phyloP scores from a whole-genome alignment of 2,888 invertebrate genomes.

The Cephus pulcher region DNA sequence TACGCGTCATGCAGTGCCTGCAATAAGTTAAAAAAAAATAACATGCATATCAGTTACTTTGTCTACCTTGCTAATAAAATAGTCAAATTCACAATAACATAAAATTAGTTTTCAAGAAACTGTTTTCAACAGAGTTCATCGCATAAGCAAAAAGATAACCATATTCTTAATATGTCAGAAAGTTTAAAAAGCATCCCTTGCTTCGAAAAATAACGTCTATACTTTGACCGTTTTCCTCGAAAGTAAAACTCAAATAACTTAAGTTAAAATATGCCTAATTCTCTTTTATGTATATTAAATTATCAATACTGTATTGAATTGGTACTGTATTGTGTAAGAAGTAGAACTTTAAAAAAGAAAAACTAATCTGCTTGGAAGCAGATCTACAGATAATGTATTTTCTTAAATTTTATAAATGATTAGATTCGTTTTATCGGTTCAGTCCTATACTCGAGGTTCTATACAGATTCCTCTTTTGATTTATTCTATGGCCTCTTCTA shows the following conservation, averaged over 20 bases:
- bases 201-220: neutral
- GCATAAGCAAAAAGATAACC: neutral
- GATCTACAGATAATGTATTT: neutral
- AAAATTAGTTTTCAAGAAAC: neutral
- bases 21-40: neutral
- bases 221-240: neutral
- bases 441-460: neutral
- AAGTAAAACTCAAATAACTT: neutral
- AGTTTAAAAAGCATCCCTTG: too few species aligned
- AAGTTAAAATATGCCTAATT: neutral
- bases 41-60: slow-evolving; percentile 11
- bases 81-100: neutral
- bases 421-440: neutral
- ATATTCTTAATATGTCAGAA: too few species aligned
- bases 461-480: neutral
- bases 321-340: neutral
- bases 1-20: slow-evolving; percentile 15
- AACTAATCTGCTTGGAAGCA: neutral
- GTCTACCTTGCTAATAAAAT: neutral
- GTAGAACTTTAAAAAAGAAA: neutral
- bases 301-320: neutral
- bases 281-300: neutral
- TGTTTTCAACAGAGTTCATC: neutral
- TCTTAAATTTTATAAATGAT: too few species aligned
- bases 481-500: neutral